These are phyloP conservation scores for Forbesichthys papilliferus DNA, from an alignment of 2,113 vertebrate genomes.

Conservation along the genomic window DNA sequence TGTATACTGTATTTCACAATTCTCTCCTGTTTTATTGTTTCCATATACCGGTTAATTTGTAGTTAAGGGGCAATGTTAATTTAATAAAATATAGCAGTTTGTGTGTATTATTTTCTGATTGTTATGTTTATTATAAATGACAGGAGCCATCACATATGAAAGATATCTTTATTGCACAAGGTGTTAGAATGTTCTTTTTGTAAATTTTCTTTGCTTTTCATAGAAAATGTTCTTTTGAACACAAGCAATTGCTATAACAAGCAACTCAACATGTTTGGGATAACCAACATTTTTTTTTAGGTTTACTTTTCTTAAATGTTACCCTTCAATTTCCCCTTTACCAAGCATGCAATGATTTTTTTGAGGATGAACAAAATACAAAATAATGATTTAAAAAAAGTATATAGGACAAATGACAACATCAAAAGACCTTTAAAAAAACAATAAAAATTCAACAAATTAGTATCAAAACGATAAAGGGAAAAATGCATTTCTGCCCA, in stretches of 20 bases:
- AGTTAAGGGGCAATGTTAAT: too few species aligned
- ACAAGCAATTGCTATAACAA: slow-evolving; percentile 98
- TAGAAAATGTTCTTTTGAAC: slow-evolving; percentile 98
- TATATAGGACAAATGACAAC: slow-evolving; percentile 80
- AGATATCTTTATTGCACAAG: slow-evolving; percentile 99
- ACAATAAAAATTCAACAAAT: slow-evolving; percentile 73
- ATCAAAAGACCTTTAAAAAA: slow-evolving; percentile 73
- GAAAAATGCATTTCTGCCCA: slow-evolving; percentile 60
- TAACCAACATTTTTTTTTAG: slow-evolving; percentile 67
- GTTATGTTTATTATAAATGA: slow-evolving; percentile 51
- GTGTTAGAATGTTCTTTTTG: slow-evolving; percentile 91
- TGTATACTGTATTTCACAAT: too few species aligned
- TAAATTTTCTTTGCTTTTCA: slow-evolving; percentile 86
- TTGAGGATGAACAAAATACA: slow-evolving; percentile 75
- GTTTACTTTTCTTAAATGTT: slow-evolving; percentile 73
- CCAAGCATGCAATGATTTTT: slow-evolving; percentile 93
- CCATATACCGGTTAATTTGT: too few species aligned
- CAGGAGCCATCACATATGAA: slow-evolving; percentile 79
- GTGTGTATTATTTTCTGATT: neutral
- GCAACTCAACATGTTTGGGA: slow-evolving; percentile 85
- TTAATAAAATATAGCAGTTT: too few species aligned
- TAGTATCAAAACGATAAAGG: slow-evolving; percentile 75
- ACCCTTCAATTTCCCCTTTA: slow-evolving; percentile 80
- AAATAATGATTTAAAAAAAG: slow-evolving; percentile 71
- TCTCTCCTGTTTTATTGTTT: too few species aligned